Percentiles rank a stretch among this genome's conserved stretches.
Conservation (phyloP, 92 coral and sea anemone genomes). For the Meandrina meandrites region DNA sequence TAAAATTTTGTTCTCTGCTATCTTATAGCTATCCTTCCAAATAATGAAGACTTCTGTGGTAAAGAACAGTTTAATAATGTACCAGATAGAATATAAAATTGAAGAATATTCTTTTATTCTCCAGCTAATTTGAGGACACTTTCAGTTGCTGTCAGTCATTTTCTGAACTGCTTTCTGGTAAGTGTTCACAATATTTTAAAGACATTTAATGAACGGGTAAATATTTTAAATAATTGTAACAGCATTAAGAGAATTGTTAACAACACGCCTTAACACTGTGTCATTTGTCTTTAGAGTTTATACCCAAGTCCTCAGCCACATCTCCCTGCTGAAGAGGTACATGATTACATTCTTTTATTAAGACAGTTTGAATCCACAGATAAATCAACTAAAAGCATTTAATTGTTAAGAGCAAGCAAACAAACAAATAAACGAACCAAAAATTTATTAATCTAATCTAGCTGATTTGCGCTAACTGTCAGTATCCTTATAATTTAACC, state of each 20-base stretch:
- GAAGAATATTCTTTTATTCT: background rate
- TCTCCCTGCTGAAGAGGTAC: slow-evolving; percentile 86
- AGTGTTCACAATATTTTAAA: slow-evolving; percentile 18
- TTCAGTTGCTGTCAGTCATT: slow-evolving; percentile 91
- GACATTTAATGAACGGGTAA: background rate
- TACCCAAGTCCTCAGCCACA: slow-evolving; percentile 90
- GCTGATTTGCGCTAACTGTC: background rate
- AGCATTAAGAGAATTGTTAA: background rate
- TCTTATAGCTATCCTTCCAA: background rate
- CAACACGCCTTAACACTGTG: background rate
- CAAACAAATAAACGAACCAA: too few relatives aligned
- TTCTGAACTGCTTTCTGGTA: slow-evolving; percentile 95
- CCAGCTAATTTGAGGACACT: slow-evolving; percentile 84
- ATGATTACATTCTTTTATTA: background rate
- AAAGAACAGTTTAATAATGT: background rate
- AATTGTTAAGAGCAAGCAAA: background rate
- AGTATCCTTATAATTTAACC: too few relatives aligned
- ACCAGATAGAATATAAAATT: background rate
- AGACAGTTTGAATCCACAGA: background rate
- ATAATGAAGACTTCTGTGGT: too few relatives aligned
- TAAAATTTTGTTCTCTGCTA: background rate
- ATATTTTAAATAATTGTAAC: too few relatives aligned
- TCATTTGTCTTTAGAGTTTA: slow-evolving; percentile 65
- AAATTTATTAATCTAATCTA: background rate
- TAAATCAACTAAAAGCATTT: background rate